phyloP scores from a whole-genome alignment of 53 echinoderm and acorn worm species.

The Holothuria leucospilota region DNA sequence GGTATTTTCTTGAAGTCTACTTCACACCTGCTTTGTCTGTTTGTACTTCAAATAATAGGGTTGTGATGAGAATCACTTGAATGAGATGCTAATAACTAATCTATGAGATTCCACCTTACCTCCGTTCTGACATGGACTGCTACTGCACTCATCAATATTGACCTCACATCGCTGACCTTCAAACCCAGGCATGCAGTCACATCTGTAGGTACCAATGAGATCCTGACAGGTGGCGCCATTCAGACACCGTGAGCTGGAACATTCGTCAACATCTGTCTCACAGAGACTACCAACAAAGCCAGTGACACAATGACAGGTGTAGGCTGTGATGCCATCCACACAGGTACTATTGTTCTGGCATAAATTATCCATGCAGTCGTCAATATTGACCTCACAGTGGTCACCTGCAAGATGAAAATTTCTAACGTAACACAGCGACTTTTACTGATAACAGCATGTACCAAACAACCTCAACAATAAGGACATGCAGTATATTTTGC shows the following conservation, averaged over 20 bases:
- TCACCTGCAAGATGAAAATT: background rate
- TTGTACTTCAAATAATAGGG: no score
- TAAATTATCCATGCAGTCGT: conserved; percentile 34
- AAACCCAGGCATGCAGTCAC: conserved; percentile 59
- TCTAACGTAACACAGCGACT: no score
- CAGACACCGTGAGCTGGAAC: conserved; percentile 59
- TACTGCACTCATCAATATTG: conserved; percentile 62
- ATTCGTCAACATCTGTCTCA: conserved; percentile 61
- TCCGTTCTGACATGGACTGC: conserved; percentile 47
- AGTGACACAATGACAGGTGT: conserved; percentile 19
- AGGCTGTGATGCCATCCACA: conserved; percentile 46
- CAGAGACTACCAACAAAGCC: conserved; percentile 64
- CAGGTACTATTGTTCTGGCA: conserved; percentile 49
- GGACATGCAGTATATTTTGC: no score
- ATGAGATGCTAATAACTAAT: background rate
- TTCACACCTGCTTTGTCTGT: no score
- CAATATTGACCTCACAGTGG: conserved; percentile 42
- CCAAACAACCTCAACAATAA: no score
- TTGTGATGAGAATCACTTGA: background rate
- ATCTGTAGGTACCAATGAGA: conserved; percentile 45
- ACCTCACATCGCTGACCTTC: conserved; percentile 55
- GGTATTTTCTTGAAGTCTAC: no score
- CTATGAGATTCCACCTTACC: conserved; percentile 25
- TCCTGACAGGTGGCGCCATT: conserved; percentile 67
- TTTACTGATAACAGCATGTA: no score